A percentile compares a stretch with the other conserved stretches of the same genome.
Conservation (phyloP, 2,888 invertebrate genomes). For the Bursaphelenchus okinawaensis region DNA sequence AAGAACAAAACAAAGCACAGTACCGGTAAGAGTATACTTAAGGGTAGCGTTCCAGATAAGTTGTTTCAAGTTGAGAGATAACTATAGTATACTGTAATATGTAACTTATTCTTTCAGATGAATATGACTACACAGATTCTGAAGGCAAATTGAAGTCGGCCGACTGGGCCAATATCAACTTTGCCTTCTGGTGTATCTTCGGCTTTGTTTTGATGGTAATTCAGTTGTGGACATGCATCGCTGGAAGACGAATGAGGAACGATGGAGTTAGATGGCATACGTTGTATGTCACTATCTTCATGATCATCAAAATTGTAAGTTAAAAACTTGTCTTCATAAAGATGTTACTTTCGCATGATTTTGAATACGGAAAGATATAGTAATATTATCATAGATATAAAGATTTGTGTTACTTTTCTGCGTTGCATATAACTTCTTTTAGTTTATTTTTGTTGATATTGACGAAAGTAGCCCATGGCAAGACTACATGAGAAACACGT, state of each 20-base stretch:
- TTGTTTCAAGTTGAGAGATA: background rate
- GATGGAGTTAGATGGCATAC: conserved; percentile 7
- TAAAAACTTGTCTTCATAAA: background rate
- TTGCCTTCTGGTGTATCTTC: conserved; percentile 1
- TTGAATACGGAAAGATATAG: too few relatives aligned
- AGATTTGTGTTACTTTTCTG: background rate
- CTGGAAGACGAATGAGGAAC: conserved; percentile 9
- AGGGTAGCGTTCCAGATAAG: too few relatives aligned
- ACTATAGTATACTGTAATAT: background rate
- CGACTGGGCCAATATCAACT: conserved; percentile 9
- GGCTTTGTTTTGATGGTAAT: conserved; percentile 10
- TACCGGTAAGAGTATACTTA: background rate
- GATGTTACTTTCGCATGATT: too few relatives aligned
- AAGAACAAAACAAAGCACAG: background rate
- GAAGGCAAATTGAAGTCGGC: background rate
- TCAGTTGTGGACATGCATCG: conserved; percentile 6
- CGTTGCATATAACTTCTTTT: background rate
- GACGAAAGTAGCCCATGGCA: conserved; percentile 8
- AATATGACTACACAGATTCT: conserved; percentile 11
- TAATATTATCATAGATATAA: background rate
- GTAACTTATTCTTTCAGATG: too few relatives aligned
- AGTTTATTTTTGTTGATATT: conserved; percentile 7
- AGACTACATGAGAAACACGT: conserved; percentile 11
- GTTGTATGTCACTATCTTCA: conserved; percentile 3
- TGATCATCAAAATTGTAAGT: background rate